phyloP scores from a whole-genome alignment of 2,888 invertebrate species.

The Eupeodes latifasciatus region DNA sequence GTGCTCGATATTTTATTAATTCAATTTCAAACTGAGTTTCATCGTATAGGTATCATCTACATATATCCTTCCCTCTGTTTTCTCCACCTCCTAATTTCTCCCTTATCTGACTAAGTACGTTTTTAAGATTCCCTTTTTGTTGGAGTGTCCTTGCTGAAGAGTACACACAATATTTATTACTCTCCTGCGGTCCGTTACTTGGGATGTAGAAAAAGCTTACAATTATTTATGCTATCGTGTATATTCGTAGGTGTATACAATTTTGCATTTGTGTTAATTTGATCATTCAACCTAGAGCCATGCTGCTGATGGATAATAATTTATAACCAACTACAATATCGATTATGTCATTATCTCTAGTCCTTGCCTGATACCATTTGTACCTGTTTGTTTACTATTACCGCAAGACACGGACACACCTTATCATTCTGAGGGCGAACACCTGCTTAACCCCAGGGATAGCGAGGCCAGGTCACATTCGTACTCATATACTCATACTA shows the following conservation, averaged over 20 bases:
- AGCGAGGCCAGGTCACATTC: constrained; percentile 33
- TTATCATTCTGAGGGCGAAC: constrained; percentile 59
- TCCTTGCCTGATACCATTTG: constrained; percentile 34
- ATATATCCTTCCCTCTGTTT: too few relatives aligned
- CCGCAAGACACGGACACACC: constrained; percentile 67
- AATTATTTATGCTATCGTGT: constrained; percentile 22
- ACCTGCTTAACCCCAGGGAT: constrained; percentile 39
- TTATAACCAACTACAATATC: constrained; percentile 59
- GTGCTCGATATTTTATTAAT: too few relatives aligned
- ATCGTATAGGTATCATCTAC: too few relatives aligned
- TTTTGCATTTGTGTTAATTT: constrained; percentile 51
- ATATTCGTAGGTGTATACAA: too few relatives aligned
- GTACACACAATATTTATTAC: background rate
- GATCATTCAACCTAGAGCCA: constrained; percentile 22
- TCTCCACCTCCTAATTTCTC: too few relatives aligned
- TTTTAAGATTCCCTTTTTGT: too few relatives aligned
- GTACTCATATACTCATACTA: constrained; percentile 3
- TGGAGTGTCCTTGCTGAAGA: too few relatives aligned
- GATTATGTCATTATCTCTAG: constrained; percentile 70
- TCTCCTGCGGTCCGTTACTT: constrained; percentile 8
- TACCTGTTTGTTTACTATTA: constrained; percentile 57
- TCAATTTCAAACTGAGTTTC: too few relatives aligned
- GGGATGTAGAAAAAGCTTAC: constrained; percentile 23
- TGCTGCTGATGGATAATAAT: constrained; percentile 58
- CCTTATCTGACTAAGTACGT: too few relatives aligned